phyloP scores from a whole-genome alignment of 2,888 invertebrate species.

The Heliconius hortense region DNA sequence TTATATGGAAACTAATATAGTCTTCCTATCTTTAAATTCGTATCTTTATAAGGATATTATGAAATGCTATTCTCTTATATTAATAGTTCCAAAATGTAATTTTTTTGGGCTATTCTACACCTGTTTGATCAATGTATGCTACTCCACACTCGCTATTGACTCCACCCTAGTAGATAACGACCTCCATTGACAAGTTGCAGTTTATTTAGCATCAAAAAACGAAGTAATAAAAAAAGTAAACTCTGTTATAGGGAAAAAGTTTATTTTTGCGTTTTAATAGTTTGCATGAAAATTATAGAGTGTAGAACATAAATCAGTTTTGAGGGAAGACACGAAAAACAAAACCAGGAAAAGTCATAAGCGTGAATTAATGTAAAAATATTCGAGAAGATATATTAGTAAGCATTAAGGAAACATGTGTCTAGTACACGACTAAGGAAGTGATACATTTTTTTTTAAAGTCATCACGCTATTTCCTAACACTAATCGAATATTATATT shows the following conservation, averaged over 20 bases:
- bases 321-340: not conserved
- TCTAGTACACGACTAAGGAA: conserved; percentile 13
- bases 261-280: not conserved
- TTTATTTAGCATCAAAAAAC: no score
- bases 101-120: no score
- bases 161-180: no score
- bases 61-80: not conserved
- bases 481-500: conserved; percentile 1
- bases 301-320: not conserved
- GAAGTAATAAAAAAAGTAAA: no score
- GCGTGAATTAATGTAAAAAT: conserved; percentile 21
- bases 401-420: conserved; percentile 22
- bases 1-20: not conserved
- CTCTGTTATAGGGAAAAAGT: no score
- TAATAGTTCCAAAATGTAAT: no score
- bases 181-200: no score
- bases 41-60: not conserved
- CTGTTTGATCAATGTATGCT: no score
- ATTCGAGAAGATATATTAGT: conserved; percentile 26
- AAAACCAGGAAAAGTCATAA: conserved; percentile 3
- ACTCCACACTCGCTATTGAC: no score
- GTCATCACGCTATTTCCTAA: conserved; percentile 18
- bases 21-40: not conserved
- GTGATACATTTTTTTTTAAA: not conserved
- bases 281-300: not conserved